phyloP scores from a whole-genome alignment of 2,113 vertebrate species.

The Oxyura jamaicensis region DNA sequence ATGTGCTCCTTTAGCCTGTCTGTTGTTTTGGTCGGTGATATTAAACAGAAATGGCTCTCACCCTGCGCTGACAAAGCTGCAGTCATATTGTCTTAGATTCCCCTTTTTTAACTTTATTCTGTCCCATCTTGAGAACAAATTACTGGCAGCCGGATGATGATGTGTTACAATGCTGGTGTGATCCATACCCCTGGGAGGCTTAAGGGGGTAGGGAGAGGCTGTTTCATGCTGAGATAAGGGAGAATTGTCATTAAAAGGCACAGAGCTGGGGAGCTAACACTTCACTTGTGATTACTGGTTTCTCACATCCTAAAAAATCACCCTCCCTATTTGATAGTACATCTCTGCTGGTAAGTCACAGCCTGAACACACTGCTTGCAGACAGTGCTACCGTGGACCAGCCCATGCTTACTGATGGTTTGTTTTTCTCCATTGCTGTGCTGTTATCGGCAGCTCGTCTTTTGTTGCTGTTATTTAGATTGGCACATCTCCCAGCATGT shows the following conservation, averaged over 20 bases:
- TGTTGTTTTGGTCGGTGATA: accelerated
- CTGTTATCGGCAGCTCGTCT: too few relatives aligned
- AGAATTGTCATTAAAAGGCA: neutral
- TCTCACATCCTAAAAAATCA: neutral
- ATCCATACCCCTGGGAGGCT: too few relatives aligned
- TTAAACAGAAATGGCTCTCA: accelerated
- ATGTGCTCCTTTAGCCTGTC: accelerated
- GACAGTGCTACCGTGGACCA: accelerated
- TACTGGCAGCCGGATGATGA: neutral
- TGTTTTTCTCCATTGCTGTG: too few relatives aligned
- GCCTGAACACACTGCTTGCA: neutral
- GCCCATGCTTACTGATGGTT: neutral
- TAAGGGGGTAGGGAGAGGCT: neutral
- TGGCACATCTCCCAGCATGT: neutral
- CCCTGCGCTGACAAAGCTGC: neutral
- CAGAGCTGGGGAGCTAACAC: accelerated
- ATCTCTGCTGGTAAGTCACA: neutral
- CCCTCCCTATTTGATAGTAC: neutral
- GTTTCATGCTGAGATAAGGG: neutral
- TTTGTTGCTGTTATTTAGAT: neutral
- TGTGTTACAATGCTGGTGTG: accelerated
- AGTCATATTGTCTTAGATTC: too few relatives aligned
- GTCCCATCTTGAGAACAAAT: neutral
- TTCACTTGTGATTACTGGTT: neutral
- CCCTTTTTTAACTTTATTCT: neutral